Evolutionary conservation across 1,140 invertebrate species (phyloP), one percentile per base, ranked within the genome.

Genomic region (Trissolcus basalis): DNA sequence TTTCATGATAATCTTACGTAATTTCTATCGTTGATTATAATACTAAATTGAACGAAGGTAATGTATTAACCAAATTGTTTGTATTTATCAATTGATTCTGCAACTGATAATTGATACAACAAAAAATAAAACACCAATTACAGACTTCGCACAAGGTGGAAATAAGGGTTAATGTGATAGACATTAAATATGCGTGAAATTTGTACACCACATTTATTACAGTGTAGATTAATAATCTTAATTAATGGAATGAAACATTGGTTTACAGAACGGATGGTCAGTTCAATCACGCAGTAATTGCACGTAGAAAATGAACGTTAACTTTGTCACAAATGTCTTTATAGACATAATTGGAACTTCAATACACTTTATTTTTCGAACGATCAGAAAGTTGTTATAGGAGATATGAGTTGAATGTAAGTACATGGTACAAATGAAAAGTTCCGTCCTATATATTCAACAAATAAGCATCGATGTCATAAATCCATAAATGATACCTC

Each of bases 401-500:
- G 33, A 36, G 48, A 48, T 48, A 48, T 48, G 27, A 60, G 54
- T 53, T 49, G 4, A 53, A 12, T 41, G 43, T 45, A 68, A 45
- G 44, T 69, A 56, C 19, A 55, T 49, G 13, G 45, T 61, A 43
- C 19, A 61, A 70, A 61, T 50, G 12, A 70, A 70, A 70, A 56
- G 13, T 49, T 36, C 19, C 58, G 47, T 61, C 58, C 51, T 70
- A 70, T 55, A 55, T 55, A 51, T 53, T 16, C 56, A 54, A 39
- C 67, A 56, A 70, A 61, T 61, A 70, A 61, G 67, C 67, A 70
- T 70, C 58, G 59, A 70, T 55, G 9, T 50, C 50, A 45, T 55
- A 61, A 55, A 70, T 70, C 27, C 67, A 61, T 69, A 69, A 60
- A 55, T 70, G 51, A 70, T 70, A 70, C 58, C 67, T 35, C 19